These are phyloP conservation scores for Lasioglossum villosulum DNA, from an alignment of 2,888 invertebrate species.

Conservation along the genomic window DNA sequence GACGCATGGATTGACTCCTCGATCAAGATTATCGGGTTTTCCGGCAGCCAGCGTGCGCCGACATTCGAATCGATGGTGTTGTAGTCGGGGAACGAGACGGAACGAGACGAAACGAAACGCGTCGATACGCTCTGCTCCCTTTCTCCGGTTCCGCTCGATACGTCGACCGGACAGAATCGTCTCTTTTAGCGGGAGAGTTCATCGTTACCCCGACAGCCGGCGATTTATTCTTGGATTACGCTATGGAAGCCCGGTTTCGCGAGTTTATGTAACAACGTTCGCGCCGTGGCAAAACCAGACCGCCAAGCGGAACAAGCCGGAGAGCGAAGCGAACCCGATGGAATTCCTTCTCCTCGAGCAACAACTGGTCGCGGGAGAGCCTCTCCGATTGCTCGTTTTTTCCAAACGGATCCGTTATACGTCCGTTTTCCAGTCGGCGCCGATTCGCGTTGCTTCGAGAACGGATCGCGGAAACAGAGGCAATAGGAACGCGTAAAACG, in stretches of 20 bases:
- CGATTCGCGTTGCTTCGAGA: not conserved
- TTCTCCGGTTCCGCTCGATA: conserved; percentile 21
- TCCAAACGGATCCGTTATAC: not conserved
- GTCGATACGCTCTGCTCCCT: conserved; percentile 5
- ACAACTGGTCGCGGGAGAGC: not conserved
- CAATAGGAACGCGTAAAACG: not conserved
- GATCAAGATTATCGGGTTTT: conserved; percentile 13
- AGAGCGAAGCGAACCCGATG: conserved; percentile 1
- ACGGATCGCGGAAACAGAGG: not conserved
- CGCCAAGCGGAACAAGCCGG: conserved; percentile 26
- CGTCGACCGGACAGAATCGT: conserved; percentile 35
- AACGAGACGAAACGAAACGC: not conserved
- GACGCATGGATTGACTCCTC: not conserved
- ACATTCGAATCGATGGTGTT: conserved; percentile 6
- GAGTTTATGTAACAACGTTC: conserved; percentile 67
- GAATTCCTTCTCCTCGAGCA: conserved; percentile 13
- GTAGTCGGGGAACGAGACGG: not conserved
- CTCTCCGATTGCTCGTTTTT: not conserved
- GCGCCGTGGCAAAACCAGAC: conserved; percentile 12
- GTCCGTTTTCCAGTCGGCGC: not conserved
- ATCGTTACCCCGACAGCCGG: conserved; percentile 56
- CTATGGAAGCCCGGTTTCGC: conserved; percentile 64
- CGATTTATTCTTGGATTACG: conserved; percentile 72
- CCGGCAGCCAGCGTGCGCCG: not conserved
- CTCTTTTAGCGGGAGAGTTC: conserved; percentile 35